Conservation (phyloP, 2,888 invertebrate genomes). For the Ariolimax columbianus region DNA sequence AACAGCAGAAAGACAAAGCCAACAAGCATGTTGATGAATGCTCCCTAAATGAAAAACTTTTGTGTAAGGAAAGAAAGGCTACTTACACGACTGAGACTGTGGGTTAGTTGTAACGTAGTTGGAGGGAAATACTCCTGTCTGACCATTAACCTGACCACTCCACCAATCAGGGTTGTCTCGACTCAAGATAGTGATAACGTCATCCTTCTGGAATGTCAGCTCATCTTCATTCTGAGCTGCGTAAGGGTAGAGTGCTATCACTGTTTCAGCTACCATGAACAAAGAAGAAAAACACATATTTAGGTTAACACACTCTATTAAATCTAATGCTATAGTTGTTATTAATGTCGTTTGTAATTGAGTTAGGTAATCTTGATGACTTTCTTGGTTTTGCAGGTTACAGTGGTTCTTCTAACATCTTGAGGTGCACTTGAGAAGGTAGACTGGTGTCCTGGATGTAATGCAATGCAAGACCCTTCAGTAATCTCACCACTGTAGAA, state of each 20-base stretch:
- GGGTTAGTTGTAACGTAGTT: slow-evolving; percentile 88
- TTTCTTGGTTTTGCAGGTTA: no score
- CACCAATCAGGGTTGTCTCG: slow-evolving; percentile 98
- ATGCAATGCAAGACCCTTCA: no score
- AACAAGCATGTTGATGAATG: not conserved
- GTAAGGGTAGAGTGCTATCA: slow-evolving; percentile 80
- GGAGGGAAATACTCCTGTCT: slow-evolving; percentile 94
- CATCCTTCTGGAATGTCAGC: slow-evolving; percentile 77
- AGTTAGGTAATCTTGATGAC: no score
- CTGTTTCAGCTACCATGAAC: slow-evolving; percentile 84
- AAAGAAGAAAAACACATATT: not conserved
- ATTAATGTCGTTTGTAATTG: no score
- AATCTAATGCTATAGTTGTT: no score
- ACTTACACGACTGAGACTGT: slow-evolving; percentile 73
- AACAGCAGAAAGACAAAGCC: not conserved
- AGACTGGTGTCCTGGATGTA: no score
- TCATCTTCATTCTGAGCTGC: slow-evolving; percentile 77
- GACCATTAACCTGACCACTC: slow-evolving; percentile 93
- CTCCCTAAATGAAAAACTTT: not conserved
- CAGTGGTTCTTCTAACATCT: no score
- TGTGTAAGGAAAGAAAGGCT: slow-evolving; percentile 18
- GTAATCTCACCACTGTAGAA: no score
- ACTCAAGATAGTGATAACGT: slow-evolving; percentile 82
- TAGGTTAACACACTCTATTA: not conserved
- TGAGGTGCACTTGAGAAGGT: no score